Conservation (phyloP, 2,113 vertebrate genomes). For the Nipponia nippon region DNA sequence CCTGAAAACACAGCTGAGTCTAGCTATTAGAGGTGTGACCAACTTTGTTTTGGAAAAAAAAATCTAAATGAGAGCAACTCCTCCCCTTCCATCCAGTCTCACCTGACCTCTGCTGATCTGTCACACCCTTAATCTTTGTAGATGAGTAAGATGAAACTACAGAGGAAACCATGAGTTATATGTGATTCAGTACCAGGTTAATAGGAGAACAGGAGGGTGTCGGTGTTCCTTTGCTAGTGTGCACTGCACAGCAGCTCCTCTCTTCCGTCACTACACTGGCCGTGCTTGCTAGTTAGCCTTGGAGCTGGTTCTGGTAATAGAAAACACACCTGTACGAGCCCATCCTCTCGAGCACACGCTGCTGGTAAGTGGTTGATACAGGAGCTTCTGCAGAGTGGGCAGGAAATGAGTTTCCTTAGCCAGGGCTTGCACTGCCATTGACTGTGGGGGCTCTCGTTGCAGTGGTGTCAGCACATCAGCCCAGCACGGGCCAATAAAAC, state of each 20-base stretch:
- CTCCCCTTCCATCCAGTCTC: slow-evolving; percentile 10
- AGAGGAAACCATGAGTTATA: neutral
- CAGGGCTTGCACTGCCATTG: neutral
- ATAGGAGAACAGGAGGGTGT: neutral
- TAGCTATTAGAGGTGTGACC: slow-evolving; percentile 4
- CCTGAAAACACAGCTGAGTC: slow-evolving; percentile 6
- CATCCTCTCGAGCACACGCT: neutral
- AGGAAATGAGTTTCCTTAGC: neutral
- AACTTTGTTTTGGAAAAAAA: neutral
- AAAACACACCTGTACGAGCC: neutral
- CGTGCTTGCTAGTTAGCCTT: neutral
- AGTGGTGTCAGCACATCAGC: neutral
- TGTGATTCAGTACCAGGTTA: neutral
- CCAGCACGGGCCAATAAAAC: neutral
- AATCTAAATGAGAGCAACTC: neutral
- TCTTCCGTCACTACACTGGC: neutral
- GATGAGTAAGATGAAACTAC: slow-evolving; percentile 22
- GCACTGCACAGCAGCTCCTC: neutral
- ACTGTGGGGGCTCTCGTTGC: neutral
- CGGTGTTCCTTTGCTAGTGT: neutral
- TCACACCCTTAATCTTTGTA: slow-evolving; percentile 12
- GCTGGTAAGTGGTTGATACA: neutral
- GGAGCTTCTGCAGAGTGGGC: neutral
- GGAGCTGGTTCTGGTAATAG: neutral
- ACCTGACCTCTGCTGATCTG: slow-evolving; percentile 23